Conservation (phyloP, 2,797 vertebrate genomes). For the Chanos chanos region DNA sequence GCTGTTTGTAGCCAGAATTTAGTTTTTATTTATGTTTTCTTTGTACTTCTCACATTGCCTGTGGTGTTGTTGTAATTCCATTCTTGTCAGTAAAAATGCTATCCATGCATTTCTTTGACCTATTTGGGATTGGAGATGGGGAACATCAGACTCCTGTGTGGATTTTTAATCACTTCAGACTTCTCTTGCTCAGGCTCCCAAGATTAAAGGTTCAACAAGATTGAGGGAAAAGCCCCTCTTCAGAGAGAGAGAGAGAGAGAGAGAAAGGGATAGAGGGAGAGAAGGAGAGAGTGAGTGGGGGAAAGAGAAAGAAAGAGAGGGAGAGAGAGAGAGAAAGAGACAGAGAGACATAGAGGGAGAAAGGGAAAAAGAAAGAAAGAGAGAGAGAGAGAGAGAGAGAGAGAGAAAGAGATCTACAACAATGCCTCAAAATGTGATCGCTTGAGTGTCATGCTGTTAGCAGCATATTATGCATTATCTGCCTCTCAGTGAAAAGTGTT, state of each 20-base stretch:
- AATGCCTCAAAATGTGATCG: too few species aligned
- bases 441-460: too few species aligned
- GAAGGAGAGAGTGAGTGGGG: too few species aligned
- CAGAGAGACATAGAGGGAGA: too few species aligned
- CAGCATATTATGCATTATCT: too few species aligned
- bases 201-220: slow-evolving; percentile 18
- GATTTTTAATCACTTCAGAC: slow-evolving; percentile 25
- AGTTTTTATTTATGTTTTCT: background rate
- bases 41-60: background rate
- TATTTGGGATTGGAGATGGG: slow-evolving; percentile 3
- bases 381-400: too few species aligned
- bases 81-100: slow-evolving; percentile 10
- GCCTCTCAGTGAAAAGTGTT: too few species aligned
- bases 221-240: slow-evolving; percentile 2
- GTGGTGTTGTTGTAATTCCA: slow-evolving; percentile 13
- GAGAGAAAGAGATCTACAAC: too few species aligned
- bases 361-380: too few species aligned
- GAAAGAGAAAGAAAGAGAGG: too few species aligned
- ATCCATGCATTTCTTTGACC: slow-evolving; percentile 2
- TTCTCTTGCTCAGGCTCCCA: background rate
- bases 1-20: slow-evolving; percentile 13
- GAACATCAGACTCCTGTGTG: slow-evolving; percentile 1
- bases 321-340: too few species aligned
- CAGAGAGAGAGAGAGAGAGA: background rate
- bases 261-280: too few species aligned